These are phyloP conservation scores for Cyprinodon variegatus DNA, from an alignment of 2,113 vertebrate species.

Conservation along the genomic window DNA sequence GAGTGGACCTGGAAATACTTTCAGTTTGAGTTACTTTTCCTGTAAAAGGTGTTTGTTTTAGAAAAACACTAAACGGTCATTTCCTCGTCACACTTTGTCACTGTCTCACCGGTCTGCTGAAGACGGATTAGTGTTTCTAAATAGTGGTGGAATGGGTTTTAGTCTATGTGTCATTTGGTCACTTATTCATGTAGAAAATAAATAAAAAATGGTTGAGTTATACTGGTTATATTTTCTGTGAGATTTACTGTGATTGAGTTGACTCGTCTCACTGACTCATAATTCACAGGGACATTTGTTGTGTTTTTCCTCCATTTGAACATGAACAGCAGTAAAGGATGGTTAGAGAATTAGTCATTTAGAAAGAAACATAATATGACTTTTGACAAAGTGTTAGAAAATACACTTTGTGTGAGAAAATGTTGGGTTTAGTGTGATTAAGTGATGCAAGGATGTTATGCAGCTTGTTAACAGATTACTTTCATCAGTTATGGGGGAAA, in stretches of 20 bases:
- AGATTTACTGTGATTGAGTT: background rate
- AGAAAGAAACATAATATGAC: conserved; percentile 1
- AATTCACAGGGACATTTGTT: background rate
- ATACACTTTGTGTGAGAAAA: too few relatives aligned
- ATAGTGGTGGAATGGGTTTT: background rate
- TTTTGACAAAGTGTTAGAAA: background rate
- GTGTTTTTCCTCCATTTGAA: background rate
- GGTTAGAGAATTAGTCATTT: background rate
- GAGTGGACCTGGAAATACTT: conserved; percentile 42
- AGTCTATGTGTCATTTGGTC: background rate
- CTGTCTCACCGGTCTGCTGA: conserved; percentile 27
- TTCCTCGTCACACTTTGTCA: conserved; percentile 56
- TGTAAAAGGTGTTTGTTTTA: conserved; percentile 35
- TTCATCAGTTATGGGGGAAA: too few relatives aligned
- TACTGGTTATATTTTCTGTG: background rate
- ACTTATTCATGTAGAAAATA: background rate
- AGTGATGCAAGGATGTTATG: too few relatives aligned
- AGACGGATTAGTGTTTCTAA: conserved; percentile 19
- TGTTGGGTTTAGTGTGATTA: too few relatives aligned
- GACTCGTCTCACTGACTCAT: background rate
- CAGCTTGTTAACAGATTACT: too few relatives aligned
- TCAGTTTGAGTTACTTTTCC: conserved; percentile 45
- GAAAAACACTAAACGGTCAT: conserved; percentile 34
- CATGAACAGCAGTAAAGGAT: background rate
- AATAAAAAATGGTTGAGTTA: background rate